Conservation (phyloP, 2,113 vertebrate genomes). For the Polypterus senegalus region DNA sequence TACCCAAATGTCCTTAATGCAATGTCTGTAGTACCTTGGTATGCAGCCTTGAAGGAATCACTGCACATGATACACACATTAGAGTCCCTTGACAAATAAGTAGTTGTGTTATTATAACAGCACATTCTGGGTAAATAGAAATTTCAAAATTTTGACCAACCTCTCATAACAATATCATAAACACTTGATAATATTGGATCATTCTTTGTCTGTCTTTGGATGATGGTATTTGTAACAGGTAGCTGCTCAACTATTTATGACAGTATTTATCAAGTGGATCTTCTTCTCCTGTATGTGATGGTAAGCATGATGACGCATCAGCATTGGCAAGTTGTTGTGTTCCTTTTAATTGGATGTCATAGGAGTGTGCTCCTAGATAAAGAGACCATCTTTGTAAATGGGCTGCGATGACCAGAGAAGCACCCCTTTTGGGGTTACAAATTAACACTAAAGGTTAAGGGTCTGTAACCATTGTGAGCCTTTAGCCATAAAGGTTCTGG, state of each 20-base stretch:
- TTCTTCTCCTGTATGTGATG: background rate
- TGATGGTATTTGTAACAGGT: constrained; percentile 7
- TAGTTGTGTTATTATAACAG: background rate
- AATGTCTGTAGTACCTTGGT: constrained; percentile 7
- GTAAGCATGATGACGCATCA: constrained; percentile 10
- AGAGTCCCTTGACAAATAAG: background rate
- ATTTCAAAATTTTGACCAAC: background rate
- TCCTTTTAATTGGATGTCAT: constrained; percentile 13
- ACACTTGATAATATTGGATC: constrained; percentile 12
- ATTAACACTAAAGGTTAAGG: constrained; percentile 10
- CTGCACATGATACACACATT: constrained; percentile 4
- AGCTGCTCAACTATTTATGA: constrained; percentile 1
- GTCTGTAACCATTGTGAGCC: constrained; percentile 10
- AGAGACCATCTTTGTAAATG: constrained; percentile 3
- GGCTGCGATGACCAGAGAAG: constrained; percentile 4
- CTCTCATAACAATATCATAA: constrained; percentile 4
- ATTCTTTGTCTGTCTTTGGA: constrained; percentile 7
- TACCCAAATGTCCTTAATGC: constrained; percentile 8
- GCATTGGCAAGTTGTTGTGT: constrained; percentile 7
- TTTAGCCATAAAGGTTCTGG: constrained; percentile 9
- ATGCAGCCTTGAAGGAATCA: constrained; percentile 8
- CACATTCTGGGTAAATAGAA: background rate
- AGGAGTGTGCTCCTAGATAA: background rate
- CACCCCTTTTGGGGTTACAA: constrained; percentile 6
- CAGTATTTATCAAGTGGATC: constrained; percentile 10